These are phyloP conservation scores for Galeruca laticollis DNA, from an alignment of 2,888 invertebrate genomes.

Conservation along the genomic window DNA sequence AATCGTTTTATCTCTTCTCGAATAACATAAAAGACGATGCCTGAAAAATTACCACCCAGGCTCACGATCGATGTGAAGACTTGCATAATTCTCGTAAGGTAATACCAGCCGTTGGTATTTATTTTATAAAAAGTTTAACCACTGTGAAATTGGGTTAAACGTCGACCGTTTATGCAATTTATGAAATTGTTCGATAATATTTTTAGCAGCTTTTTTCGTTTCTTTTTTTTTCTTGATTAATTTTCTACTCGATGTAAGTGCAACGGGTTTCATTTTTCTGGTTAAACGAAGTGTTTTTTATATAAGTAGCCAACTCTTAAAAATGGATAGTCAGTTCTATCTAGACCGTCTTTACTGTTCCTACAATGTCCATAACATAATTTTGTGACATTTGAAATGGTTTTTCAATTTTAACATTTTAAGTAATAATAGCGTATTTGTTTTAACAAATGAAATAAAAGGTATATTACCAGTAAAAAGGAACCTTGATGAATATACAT, in stretches of 20 bases:
- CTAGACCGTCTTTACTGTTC: no score
- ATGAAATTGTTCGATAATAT: constrained; percentile 9
- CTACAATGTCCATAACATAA: no score
- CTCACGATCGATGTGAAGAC: constrained; percentile 2
- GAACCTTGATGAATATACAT: constrained; percentile 7
- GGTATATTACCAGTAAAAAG: not conserved
- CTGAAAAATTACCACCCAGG: constrained; percentile 18
- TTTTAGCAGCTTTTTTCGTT: not conserved
- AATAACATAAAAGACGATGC: constrained; percentile 12
- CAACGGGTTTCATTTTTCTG: not conserved
- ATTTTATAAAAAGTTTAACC: not conserved
- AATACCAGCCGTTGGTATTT: constrained; percentile 8
- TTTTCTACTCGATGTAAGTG: not conserved
- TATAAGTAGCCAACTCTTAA: no score
- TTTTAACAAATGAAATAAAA: not conserved
- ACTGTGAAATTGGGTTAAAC: constrained; percentile 8
- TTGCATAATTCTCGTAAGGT: constrained; percentile 21
- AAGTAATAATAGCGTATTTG: not conserved
- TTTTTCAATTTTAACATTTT: not conserved
- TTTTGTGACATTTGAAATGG: not conserved
- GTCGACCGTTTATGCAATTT: constrained; percentile 3
- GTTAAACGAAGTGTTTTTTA: not conserved
- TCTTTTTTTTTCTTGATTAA: not conserved
- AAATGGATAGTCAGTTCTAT: no score
- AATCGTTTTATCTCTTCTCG: not conserved